A percentile compares a stretch with the other conserved stretches of the same genome.
Conservation (phyloP, 1,140 invertebrate genomes). For the Bombus superbus region DNA sequence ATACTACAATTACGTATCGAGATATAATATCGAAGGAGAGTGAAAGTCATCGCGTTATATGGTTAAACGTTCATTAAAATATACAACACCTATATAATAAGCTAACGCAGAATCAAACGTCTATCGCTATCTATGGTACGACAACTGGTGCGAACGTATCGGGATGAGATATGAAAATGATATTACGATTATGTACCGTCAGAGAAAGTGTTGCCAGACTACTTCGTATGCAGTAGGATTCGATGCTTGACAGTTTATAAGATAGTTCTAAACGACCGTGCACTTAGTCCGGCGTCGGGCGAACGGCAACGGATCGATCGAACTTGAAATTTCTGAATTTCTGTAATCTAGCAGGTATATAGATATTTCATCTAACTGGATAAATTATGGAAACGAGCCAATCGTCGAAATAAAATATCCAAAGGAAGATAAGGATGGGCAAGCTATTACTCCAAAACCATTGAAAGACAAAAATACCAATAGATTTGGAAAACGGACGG, state of each 20-base stretch:
- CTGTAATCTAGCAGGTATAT: background rate
- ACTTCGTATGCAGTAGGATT: background rate
- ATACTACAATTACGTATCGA: background rate
- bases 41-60: background rate
- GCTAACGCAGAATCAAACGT: background rate
- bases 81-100: background rate
- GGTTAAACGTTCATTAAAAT: background rate
- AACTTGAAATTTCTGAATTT: background rate
- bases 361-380: background rate
- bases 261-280: background rate
- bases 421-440: too few relatives aligned
- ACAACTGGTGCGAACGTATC: background rate
- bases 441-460: too few relatives aligned
- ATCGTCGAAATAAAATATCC: too few relatives aligned
- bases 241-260: background rate
- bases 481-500: background rate
- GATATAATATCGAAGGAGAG: background rate
- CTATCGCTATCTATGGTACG: background rate
- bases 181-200: background rate
- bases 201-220: background rate
- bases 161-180: background rate
- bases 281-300: background rate
- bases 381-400: too few relatives aligned
- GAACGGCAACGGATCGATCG: background rate
- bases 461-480: background rate